Evolutionary conservation across 2,797 vertebrate genomes (phyloP).

Genomic region (Tinamus major): DNA sequence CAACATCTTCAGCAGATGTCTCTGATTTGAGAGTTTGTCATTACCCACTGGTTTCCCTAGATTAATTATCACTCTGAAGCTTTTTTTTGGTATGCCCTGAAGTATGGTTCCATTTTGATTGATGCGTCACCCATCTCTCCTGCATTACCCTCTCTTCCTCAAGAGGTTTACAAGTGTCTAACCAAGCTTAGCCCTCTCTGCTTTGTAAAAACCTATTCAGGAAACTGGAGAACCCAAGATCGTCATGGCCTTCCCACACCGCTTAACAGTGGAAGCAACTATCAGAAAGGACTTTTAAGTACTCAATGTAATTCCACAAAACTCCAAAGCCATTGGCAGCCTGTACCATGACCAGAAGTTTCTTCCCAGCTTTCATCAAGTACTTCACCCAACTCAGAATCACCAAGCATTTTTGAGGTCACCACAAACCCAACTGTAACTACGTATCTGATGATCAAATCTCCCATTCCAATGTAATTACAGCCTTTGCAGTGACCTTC

Average conservation of each 20-base stretch:
- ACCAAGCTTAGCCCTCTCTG: background rate
- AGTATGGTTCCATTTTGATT: background rate
- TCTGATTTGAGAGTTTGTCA: background rate
- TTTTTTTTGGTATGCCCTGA: background rate
- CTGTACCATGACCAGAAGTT: background rate
- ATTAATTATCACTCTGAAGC: background rate
- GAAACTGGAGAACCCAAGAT: background rate
- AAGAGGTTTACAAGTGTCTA: background rate
- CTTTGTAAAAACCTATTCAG: background rate
- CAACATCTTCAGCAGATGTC: constrained; percentile 3
- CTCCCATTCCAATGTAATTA: constrained; percentile 19
- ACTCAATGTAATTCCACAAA: background rate
- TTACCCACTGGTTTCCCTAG: background rate
- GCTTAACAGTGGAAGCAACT: background rate
- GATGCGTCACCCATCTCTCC: background rate
- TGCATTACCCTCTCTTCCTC: background rate
- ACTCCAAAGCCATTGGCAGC: background rate
- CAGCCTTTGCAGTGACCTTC: background rate
- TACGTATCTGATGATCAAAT: background rate
- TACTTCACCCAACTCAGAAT: background rate
- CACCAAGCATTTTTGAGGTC: background rate
- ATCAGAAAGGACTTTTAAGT: background rate
- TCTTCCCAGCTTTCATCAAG: background rate
- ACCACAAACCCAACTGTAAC: background rate
- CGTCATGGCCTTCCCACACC: background rate